Base-by-base conservation (phyloP, 2,797 vertebrate genomes). In the Mormyrus proboscirostris region DNA sequence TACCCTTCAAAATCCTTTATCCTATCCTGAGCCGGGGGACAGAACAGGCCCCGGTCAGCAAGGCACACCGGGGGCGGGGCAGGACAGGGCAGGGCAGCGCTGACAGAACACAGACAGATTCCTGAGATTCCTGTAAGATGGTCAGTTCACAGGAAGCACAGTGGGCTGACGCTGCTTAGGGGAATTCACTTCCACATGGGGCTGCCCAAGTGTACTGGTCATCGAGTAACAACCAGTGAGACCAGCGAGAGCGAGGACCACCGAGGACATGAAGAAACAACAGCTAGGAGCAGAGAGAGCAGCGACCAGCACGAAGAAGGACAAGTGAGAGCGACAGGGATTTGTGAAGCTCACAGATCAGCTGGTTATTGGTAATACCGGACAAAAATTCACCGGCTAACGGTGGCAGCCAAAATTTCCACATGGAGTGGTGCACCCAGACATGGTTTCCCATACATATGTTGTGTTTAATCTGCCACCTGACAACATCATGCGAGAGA, bases 1-100 rank as follows among this genome's bases (percentile, higher is more conserved):
- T 41, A 88, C 57, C 51, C 87, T 84, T 88, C 6, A 10, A 83
- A 88, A 90, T 84, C 82, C 55, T 90, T 90, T 86, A 85, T 88
- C 79, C 29, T 73, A 69, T 73, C 55, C 65, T 25, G 16, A 55
- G 51, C 33, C 50, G 41, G 29, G 89, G 55, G 76, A 90, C 50
- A 53, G 22, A 25, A 19, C 50, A 38, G 44, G 69, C 44, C 12
- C 38, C 41, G n/a, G 65, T 14, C 16, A 55, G 38, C 29, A 57
- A 1, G 33, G 47, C 4, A 44, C 16, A 9, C 16, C 0, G 38
- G 41, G 29, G 29, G 29, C 29, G 29, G 29, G 29, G 29, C 29
- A 33, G 29, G 29, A 33, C 29, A 2, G 41, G 33, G 73, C 16
- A 44, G 41, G 73, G 7, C 33, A 19, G 73, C 3, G 1, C 33